Evolutionary conservation across 2,888 invertebrate genomes (phyloP).

Genomic region (Ophion slaviceki): DNA sequence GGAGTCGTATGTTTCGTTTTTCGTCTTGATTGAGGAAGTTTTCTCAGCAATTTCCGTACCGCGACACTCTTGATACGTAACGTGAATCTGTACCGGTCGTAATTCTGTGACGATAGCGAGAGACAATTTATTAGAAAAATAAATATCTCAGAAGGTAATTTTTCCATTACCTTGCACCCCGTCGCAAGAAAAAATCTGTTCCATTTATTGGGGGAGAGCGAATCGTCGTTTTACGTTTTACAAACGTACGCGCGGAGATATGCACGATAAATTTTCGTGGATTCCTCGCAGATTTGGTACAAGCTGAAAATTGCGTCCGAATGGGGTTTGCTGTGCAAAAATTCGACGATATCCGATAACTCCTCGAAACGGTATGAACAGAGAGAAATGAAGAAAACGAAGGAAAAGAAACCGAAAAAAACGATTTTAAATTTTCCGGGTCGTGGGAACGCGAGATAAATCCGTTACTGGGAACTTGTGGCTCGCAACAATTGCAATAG

Average conservation of each 20-base stretch:
- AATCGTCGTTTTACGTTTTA: constrained; percentile 15
- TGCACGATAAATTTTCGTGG: not conserved
- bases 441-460: not conserved
- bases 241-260: not conserved
- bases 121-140: constrained; percentile 9
- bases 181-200: not conserved
- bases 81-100: constrained; percentile 56
- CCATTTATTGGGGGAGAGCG: not conserved
- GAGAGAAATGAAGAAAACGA: not conserved
- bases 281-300: not conserved
- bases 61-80: constrained; percentile 58
- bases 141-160: not conserved
- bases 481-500: not conserved
- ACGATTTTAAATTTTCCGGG: not conserved
- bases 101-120: not conserved
- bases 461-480: not conserved
- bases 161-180: not conserved
- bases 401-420: not conserved
- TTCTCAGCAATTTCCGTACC: constrained; percentile 38
- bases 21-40: constrained; percentile 25
- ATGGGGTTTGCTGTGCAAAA: not conserved
- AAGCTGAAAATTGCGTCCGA: not conserved
- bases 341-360: not conserved
- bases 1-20: not conserved
- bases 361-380: not conserved